Evolutionary conservation across 1,140 invertebrate species (phyloP), one percentile per base, ranked within the genome.

Genomic region (Hesperophylax magnus): DNA sequence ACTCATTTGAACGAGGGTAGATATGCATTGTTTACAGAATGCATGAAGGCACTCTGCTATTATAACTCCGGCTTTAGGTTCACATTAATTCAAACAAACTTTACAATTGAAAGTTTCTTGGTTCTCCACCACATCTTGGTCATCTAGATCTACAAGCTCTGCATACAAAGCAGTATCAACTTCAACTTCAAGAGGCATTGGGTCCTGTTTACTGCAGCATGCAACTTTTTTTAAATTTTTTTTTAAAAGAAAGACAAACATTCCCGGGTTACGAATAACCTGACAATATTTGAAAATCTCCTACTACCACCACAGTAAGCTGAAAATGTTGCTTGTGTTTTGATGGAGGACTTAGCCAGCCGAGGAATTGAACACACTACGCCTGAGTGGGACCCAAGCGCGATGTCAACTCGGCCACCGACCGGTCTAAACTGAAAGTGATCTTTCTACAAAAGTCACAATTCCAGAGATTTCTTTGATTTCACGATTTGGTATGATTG

Each of bases 401-500:
- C n/a, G n/a, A n/a, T n/a, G n/a, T n/a, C n/a, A n/a, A n/a, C n/a
- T n/a, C n/a, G n/a, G n/a, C n/a, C n/a, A n/a, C n/a, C n/a, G n/a
- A n/a, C n/a, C n/a, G n/a, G n/a, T n/a, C n/a, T n/a, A n/a, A n/a
- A n/a, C 11, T 18, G 18, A 61, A n/a, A 61, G 58, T 61, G 58
- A 61, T 20, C 58, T 61, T 24, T 61, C 58, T 11, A 61, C 18
- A 22, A 22, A 61, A 15, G 24, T 61, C 24, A 22, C 20, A 61
- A 6, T 6, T 34, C 34, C 34, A 34, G 3, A 34, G 60, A 98
- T 88, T 89, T 94, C 94, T 89, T 96, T 96, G 79, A 98, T 95
- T 92, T 98, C 97, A 75, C 96, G 91, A 85, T 98, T 95, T 86
- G 96, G 96, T 17, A 98, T 88, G 3, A 91, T 89, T 60, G 94